phyloP scores from a whole-genome alignment of 2,113 vertebrate genomes.

The Melanocharis versteri region DNA sequence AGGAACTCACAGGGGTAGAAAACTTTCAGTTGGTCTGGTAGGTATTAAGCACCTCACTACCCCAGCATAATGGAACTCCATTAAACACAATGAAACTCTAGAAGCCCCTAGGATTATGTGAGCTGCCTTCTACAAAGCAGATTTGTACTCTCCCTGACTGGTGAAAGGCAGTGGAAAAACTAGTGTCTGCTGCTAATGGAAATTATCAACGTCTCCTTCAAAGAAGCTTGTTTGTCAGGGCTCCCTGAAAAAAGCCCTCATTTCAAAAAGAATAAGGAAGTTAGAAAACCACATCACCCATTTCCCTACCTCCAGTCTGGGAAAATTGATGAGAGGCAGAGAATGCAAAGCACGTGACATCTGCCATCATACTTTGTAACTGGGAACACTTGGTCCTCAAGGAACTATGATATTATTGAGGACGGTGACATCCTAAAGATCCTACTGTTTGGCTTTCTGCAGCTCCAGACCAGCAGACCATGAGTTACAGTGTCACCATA shows the following conservation, averaged over 20 bases:
- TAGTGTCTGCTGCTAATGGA: constrained; percentile 12
- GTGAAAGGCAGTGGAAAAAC: constrained; percentile 4
- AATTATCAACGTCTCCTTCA: constrained; percentile 19
- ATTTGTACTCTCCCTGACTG: background rate
- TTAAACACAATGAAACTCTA: constrained; percentile 15
- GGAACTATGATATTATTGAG: background rate
- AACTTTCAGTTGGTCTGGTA: background rate
- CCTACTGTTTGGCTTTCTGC: background rate
- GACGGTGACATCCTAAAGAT: background rate
- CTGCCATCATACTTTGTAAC: background rate
- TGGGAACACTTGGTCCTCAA: background rate
- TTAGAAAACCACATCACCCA: background rate
- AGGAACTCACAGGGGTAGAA: constrained; percentile 5
- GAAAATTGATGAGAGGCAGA: background rate
- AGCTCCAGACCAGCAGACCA: background rate
- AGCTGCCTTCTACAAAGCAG: constrained; percentile 5
- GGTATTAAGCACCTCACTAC: constrained; percentile 35
- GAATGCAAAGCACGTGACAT: background rate
- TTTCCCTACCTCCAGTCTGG: background rate
- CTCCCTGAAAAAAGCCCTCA: background rate
- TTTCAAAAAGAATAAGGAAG: background rate
- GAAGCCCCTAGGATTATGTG: constrained; percentile 10
- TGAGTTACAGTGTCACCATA: background rate
- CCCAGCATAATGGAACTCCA: background rate
- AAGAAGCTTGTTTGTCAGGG: background rate